Conservation (phyloP, 2,113 vertebrate genomes). For the Plecotus auritus region DNA sequence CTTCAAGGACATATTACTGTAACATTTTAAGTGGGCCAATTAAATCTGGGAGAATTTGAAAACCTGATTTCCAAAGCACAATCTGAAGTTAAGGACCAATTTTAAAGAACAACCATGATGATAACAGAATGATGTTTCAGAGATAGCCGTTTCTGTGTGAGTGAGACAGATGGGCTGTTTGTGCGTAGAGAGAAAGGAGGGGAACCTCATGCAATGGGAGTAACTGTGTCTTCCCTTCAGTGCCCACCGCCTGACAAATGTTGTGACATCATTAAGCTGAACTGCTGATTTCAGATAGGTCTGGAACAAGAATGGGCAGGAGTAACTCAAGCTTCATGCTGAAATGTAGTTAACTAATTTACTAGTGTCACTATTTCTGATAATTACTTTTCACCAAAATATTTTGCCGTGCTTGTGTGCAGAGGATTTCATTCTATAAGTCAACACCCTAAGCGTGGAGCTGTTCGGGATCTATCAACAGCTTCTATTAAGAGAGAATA, state of each 20-base stretch:
- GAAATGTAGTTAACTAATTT: conserved; percentile 84
- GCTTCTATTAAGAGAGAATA: conserved; percentile 85
- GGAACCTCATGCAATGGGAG: conserved; percentile 75
- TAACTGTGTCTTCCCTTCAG: conserved; percentile 80
- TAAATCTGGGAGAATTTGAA: conserved; percentile 71
- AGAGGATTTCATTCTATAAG: conserved; percentile 85
- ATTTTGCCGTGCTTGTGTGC: conserved; percentile 89
- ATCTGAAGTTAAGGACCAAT: conserved; percentile 79
- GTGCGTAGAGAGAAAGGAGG: conserved; percentile 77
- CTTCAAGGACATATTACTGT: conserved; percentile 51
- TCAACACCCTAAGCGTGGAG: conserved; percentile 83
- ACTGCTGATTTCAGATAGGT: conserved; percentile 82
- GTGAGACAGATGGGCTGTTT: conserved; percentile 88
- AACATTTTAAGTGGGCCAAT: conserved; percentile 73
- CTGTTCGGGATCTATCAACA: conserved; percentile 85
- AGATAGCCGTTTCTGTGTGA: conserved; percentile 78
- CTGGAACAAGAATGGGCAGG: conserved; percentile 83
- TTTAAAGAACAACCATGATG: conserved; percentile 79
- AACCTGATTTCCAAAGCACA: conserved; percentile 73
- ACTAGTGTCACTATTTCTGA: conserved; percentile 85
- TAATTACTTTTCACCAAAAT: conserved; percentile 92
- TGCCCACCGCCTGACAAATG: conserved; percentile 84
- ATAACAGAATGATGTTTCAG: conserved; percentile 83
- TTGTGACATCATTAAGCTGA: conserved; percentile 86
- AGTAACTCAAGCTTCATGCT: conserved; percentile 81